A percentile compares a stretch with the other conserved stretches of the same genome.
These are phyloP conservation scores for Berghia stephanieae DNA, from an alignment of 1,140 invertebrate genomes.

Conservation along the genomic window DNA sequence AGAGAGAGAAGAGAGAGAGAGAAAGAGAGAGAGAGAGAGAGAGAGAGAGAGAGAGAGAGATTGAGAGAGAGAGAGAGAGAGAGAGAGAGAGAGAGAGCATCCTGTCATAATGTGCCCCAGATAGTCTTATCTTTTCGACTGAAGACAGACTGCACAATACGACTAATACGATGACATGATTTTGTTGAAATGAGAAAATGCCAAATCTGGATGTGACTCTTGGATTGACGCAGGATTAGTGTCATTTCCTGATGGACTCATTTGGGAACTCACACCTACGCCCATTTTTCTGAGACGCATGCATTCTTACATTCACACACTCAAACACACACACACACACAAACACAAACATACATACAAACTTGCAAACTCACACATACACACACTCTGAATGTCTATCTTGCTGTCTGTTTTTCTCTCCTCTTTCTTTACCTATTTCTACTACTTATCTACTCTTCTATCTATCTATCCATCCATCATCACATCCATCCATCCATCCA, in stretches of 20 bases:
- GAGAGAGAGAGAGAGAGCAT: neutral
- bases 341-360: no score
- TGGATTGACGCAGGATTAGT: neutral
- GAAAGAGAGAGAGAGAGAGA: neutral
- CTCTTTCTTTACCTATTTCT: no score
- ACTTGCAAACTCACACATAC: no score
- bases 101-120: neutral
- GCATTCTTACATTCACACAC: no score
- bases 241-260: neutral
- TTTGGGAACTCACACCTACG: no score
- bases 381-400: no score
- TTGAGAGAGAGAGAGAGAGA: neutral
- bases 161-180: neutral
- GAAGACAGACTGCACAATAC: neutral
- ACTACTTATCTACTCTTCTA: no score
- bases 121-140: neutral
- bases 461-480: no score
- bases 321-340: no score
- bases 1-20: neutral
- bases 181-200: neutral
- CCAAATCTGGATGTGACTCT: neutral
- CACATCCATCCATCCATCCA: no score
- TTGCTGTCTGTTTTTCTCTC: no score
- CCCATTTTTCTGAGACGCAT: no score
- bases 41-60: neutral